phyloP scores from a whole-genome alignment of 2,797 vertebrate genomes.

The Philypnodon macrostomus region DNA sequence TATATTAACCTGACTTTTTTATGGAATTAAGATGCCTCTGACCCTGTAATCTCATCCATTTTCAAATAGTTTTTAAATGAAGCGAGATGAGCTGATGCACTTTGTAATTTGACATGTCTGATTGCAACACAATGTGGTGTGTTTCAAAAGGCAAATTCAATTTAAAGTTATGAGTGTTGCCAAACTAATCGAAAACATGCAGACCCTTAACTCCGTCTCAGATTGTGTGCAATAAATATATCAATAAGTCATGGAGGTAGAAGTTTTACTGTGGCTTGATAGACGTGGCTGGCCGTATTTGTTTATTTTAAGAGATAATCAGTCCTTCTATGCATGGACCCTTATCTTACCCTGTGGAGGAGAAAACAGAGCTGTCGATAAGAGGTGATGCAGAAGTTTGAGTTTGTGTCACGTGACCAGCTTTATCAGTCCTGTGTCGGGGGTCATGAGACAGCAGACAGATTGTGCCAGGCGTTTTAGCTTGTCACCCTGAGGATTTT shows the following conservation, averaged over 20 bases:
- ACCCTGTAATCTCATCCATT: slow-evolving; percentile 32
- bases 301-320: slow-evolving; percentile 78
- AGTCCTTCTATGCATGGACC: slow-evolving; percentile 62
- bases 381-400: slow-evolving; percentile 67
- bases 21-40: slow-evolving; percentile 22
- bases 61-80: slow-evolving; percentile 34
- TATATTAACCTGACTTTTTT: slow-evolving; percentile 36
- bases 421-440: slow-evolving; percentile 54
- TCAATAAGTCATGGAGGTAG: slow-evolving; percentile 23
- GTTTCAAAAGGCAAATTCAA: slow-evolving; percentile 28
- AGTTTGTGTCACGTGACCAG: slow-evolving; percentile 50
- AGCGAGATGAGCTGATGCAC: slow-evolving; percentile 33
- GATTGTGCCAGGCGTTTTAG: slow-evolving; percentile 50
- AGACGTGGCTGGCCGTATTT: slow-evolving; percentile 69
- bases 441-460: slow-evolving; percentile 61
- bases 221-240: slow-evolving; percentile 17
- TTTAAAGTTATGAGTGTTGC: slow-evolving; percentile 35
- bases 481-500: slow-evolving; percentile 56
- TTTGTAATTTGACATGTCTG: slow-evolving; percentile 27
- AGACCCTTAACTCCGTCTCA: neutral
- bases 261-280: slow-evolving; percentile 61
- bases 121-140: slow-evolving; percentile 14
- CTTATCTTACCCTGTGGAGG: slow-evolving; percentile 62
- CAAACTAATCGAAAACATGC: slow-evolving; percentile 37
- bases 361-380: slow-evolving; percentile 55